A percentile compares a stretch with the other conserved stretches of the same genome.
Evolutionary conservation across 2,888 invertebrate genomes (phyloP).

Genomic region (Mamestra brassicae): DNA sequence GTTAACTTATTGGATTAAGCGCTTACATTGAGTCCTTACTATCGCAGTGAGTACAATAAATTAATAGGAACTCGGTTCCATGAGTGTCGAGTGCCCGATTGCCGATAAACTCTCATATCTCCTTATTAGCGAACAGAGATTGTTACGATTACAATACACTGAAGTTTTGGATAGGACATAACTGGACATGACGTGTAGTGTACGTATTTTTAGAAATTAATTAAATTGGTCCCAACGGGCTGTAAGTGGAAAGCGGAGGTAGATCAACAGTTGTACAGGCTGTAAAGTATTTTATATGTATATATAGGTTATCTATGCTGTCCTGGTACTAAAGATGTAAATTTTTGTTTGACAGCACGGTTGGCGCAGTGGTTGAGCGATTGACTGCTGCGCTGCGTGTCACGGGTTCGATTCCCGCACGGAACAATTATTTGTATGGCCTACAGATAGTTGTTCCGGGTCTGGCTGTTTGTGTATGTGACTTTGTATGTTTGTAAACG

Average conservation of each 20-base stretch:
- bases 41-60: slow-evolving; percentile 11
- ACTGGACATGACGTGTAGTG: slow-evolving; percentile 6
- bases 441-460: too few species aligned
- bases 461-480: too few species aligned
- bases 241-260: not conserved
- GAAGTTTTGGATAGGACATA: slow-evolving; percentile 29
- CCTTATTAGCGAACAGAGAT: slow-evolving; percentile 29
- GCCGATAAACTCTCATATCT: slow-evolving; percentile 35
- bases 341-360: too few species aligned
- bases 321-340: too few species aligned
- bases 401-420: too few species aligned
- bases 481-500: too few species aligned
- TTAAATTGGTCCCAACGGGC: slow-evolving; percentile 5
- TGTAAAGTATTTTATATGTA: too few species aligned
- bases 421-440: too few species aligned
- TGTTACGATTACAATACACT: slow-evolving; percentile 25
- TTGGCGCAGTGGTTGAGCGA: too few species aligned
- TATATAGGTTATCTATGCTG: too few species aligned
- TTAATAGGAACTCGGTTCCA: slow-evolving; percentile 19
- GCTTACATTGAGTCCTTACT: slow-evolving; percentile 1
- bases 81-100: slow-evolving; percentile 4
- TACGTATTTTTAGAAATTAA: slow-evolving; percentile 17
- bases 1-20: not conserved
- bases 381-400: too few species aligned
- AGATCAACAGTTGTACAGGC: too few species aligned